Evolutionary conservation across 2,888 invertebrate genomes (phyloP), one percentile per base, ranked within the genome.

Genomic region (Suillia variegata): DNA sequence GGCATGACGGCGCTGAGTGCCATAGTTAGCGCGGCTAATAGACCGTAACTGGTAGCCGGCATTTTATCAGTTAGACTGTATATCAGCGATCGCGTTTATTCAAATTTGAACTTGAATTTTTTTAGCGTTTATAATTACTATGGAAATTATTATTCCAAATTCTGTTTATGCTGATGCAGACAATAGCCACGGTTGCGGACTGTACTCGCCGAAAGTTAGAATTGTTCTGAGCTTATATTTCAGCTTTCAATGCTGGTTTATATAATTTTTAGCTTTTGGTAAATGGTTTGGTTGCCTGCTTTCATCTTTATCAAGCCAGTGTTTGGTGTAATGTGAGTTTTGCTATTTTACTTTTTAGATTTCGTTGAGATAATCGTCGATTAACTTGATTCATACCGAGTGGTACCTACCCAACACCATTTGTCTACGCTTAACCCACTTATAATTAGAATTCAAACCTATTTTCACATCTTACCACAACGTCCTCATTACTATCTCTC

Each of bases 201-300:
- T 54, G 26, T 38, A 56, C 62, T 59, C 18, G 56, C 62, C 57
- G 34, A 62, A 58, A 49, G 70, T 53, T 67, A 56, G 56, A 64
- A 69, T 65, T 69, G 68, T 76, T 76, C 75, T 76, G 73, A 76
- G 63, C 75, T 67, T 62, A 57, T 55, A 42, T 45, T 64, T 60
- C 70, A 63, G 52, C 63, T 47, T 59, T 59, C 68, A 54, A 33
- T 62, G 67, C 64, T 64, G 59, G 64, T 75, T 75, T 75, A 76
- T 75, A 72, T 62, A 62, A 51, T 59, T 61, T 58, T 49, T 57
- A 15, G 62, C 50, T 50, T 50, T 6, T 8, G 48, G 12, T 10
- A 22, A 21, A 10, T 4, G 20, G n/a, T n/a, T n/a, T n/a, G n/a
- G n/a, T 13, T 38, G 45, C 20, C 18, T 17, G 17, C 45, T 45